Percentiles rank a stretch among this genome's conserved stretches.
phyloP scores from a whole-genome alignment of 2,113 vertebrate genomes.

The Hyperoodon ampullatus region DNA sequence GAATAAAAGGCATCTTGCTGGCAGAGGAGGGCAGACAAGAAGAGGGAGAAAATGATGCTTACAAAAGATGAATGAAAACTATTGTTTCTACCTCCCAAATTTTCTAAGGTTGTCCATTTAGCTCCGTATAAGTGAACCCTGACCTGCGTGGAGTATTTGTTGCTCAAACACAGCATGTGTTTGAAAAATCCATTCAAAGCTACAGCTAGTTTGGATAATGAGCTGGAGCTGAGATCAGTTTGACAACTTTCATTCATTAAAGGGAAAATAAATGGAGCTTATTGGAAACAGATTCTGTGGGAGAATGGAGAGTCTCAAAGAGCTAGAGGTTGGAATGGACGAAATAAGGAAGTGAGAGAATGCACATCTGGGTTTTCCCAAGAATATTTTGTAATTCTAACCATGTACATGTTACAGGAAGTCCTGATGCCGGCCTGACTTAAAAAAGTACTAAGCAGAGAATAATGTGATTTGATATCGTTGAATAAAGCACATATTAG shows the following conservation, averaged over 20 bases:
- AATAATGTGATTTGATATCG: neutral
- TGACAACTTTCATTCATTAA: neutral
- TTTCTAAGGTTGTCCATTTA: neutral
- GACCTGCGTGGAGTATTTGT: neutral
- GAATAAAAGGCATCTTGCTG: neutral
- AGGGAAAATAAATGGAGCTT: neutral
- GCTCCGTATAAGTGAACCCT: neutral
- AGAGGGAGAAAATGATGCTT: neutral
- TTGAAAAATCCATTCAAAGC: neutral
- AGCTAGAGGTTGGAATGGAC: neutral
- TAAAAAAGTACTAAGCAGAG: neutral
- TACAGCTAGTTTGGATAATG: neutral
- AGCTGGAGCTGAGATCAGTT: neutral
- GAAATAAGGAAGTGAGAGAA: neutral
- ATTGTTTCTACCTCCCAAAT: neutral
- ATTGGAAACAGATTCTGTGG: neutral
- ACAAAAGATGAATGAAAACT: neutral
- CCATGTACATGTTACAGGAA: neutral
- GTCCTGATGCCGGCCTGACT: neutral
- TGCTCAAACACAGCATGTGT: neutral
- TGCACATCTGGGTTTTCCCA: neutral
- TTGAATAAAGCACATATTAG: neutral
- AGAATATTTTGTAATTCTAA: conserved; percentile 2
- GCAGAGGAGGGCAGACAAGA: neutral
- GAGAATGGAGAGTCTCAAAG: neutral